Conservation (phyloP, 92 coral and sea anemone genomes). For the Zoanthus sansibaricus region DNA sequence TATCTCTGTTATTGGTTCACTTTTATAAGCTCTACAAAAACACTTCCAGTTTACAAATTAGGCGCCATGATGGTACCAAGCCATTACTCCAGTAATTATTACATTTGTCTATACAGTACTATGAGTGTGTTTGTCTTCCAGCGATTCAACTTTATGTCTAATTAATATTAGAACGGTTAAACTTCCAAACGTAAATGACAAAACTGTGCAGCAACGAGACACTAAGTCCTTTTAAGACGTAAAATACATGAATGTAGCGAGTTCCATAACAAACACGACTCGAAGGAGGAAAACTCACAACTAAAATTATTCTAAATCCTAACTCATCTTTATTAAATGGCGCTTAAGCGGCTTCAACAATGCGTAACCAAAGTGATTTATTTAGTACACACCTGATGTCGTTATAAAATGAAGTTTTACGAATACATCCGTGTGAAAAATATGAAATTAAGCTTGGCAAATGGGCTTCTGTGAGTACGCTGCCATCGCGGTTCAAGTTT, state of each 20-base stretch:
- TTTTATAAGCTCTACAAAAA: no score
- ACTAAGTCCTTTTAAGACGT: neutral
- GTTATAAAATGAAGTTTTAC: conserved; percentile 1
- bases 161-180: neutral
- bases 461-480: conserved; percentile 63
- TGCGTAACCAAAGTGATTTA: conserved; percentile 15
- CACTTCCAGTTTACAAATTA: no score
- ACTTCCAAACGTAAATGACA: neutral
- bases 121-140: neutral
- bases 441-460: conserved; percentile 16
- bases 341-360: neutral
- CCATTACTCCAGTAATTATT: neutral
- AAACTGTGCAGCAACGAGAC: neutral
- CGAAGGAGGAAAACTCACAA: neutral
- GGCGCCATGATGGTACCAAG: neutral
- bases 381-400: conserved; percentile 3
- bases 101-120: neutral
- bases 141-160: neutral
- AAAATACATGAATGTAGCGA: neutral
- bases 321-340: neutral
- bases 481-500: neutral
- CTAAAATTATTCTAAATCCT: neutral
- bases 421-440: conserved; percentile 11
- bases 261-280: neutral
- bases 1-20: no score